Evolutionary conservation across 2,113 vertebrate genomes (phyloP).

Genomic region (Tetraodon nigroviridis): DNA sequence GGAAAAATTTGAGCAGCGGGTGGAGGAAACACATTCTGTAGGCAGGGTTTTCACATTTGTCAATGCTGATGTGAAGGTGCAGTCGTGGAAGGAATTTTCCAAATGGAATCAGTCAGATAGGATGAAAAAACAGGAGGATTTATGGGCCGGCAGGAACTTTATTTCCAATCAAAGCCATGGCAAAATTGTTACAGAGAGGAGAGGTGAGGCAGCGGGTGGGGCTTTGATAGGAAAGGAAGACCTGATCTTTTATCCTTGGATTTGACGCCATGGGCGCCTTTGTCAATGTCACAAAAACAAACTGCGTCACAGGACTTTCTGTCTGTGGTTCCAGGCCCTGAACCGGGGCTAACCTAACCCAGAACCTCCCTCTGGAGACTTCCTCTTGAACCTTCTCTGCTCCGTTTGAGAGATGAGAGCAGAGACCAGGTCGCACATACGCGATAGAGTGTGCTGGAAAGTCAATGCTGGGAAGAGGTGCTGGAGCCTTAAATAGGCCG

Average conservation of each 20-base stretch:
- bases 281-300: not conserved
- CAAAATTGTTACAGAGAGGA: slow-evolving; percentile 43
- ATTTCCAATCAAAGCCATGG: slow-evolving; percentile 70
- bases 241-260: too few relatives aligned
- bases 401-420: slow-evolving; percentile 16
- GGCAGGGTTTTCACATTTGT: slow-evolving; percentile 12
- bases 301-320: too few relatives aligned
- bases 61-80: slow-evolving; percentile 23
- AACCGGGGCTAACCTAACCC: slow-evolving; percentile 5
- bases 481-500: too few relatives aligned
- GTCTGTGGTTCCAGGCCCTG: too few relatives aligned
- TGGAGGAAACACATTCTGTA: slow-evolving; percentile 31
- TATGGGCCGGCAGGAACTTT: slow-evolving; percentile 60
- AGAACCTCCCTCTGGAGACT: slow-evolving; percentile 13
- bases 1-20: slow-evolving; percentile 48
- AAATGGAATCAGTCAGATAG: slow-evolving; percentile 38
- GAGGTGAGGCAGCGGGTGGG: not conserved
- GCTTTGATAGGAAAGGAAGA: too few relatives aligned
- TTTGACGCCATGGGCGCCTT: too few relatives aligned
- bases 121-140: slow-evolving; percentile 43
- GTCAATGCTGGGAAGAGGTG: too few relatives aligned
- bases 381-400: too few relatives aligned
- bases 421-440: not conserved
- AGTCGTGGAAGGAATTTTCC: slow-evolving; percentile 29
- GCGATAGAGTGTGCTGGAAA: too few relatives aligned